phyloP scores from a whole-genome alignment of 2,888 invertebrate genomes.

The Epistrophe eligans region DNA sequence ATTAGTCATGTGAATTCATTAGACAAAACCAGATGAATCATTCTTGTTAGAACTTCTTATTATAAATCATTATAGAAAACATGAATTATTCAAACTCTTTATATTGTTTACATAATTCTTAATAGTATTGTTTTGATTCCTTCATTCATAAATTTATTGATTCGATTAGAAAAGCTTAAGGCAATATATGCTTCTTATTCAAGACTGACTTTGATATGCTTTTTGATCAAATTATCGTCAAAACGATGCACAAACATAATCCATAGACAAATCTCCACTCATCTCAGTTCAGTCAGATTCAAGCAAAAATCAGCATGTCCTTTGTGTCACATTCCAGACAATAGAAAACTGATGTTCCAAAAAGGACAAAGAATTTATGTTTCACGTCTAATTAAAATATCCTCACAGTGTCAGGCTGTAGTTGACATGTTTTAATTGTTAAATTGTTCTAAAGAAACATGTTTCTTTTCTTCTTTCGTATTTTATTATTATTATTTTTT shows the following conservation, averaged over 20 bases:
- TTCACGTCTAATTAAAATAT: slow-evolving; percentile 41
- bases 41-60: not conserved
- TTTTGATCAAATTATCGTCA: slow-evolving; percentile 9
- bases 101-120: not conserved
- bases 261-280: not conserved
- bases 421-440: slow-evolving; percentile 46
- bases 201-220: not conserved
- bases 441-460: slow-evolving; percentile 37
- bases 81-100: not conserved
- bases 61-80: not conserved
- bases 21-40: slow-evolving; percentile 2
- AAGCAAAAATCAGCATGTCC: slow-evolving; percentile 12
- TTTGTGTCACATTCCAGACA: slow-evolving; percentile 6
- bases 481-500: not conserved
- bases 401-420: slow-evolving; percentile 21
- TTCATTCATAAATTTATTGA: slow-evolving; percentile 11
- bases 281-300: not conserved
- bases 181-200: not conserved
- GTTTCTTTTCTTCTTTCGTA: not conserved
- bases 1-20: slow-evolving; percentile 18
- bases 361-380: slow-evolving; percentile 30
- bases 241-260: not conserved
- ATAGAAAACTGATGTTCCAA: slow-evolving; percentile 15
- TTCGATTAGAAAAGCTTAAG: not conserved
- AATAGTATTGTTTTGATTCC: not conserved